Evolutionary conservation across 2,797 vertebrate genomes (phyloP).

Genomic region (Chelon labrosus): DNA sequence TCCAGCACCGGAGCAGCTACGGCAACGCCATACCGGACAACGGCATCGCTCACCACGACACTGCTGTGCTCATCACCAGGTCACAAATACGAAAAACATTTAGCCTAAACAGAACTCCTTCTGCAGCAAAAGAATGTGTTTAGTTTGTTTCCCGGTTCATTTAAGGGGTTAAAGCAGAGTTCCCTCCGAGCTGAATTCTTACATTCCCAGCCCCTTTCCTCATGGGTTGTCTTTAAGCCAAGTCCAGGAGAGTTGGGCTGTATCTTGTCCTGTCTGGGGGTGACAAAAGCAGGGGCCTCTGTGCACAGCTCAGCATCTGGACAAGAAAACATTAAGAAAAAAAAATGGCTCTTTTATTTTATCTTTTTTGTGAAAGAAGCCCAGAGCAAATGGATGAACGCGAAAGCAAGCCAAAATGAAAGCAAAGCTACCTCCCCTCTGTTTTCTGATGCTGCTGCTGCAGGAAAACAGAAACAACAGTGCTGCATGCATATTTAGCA

Average conservation of each 20-base stretch:
- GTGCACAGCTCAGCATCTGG: slow-evolving; percentile 62
- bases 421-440: slow-evolving; percentile 22
- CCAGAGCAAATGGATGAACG: slow-evolving; percentile 17
- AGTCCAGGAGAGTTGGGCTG: slow-evolving; percentile 51
- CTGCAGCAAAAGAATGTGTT: neutral
- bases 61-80: slow-evolving; percentile 97
- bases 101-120: slow-evolving; percentile 4
- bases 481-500: slow-evolving; percentile 36
- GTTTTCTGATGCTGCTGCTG: slow-evolving; percentile 19
- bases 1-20: slow-evolving; percentile 92
- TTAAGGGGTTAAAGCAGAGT: slow-evolving; percentile 38
- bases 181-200: slow-evolving; percentile 45
- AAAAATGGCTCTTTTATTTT: neutral
- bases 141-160: neutral
- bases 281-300: slow-evolving; percentile 47
- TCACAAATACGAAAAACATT: slow-evolving; percentile 67
- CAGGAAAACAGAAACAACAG: slow-evolving; percentile 34
- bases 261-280: slow-evolving; percentile 57
- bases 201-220: slow-evolving; percentile 58
- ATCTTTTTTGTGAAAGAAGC: slow-evolving; percentile 15
- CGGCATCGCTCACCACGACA: slow-evolving; percentile 97
- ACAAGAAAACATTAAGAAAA: slow-evolving; percentile 9
- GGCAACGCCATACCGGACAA: slow-evolving; percentile 97
- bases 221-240: slow-evolving; percentile 41
- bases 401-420: slow-evolving; percentile 16